These are phyloP conservation scores for Dorcus hopei DNA, from an alignment of 2,888 invertebrate species.

Conservation along the genomic window DNA sequence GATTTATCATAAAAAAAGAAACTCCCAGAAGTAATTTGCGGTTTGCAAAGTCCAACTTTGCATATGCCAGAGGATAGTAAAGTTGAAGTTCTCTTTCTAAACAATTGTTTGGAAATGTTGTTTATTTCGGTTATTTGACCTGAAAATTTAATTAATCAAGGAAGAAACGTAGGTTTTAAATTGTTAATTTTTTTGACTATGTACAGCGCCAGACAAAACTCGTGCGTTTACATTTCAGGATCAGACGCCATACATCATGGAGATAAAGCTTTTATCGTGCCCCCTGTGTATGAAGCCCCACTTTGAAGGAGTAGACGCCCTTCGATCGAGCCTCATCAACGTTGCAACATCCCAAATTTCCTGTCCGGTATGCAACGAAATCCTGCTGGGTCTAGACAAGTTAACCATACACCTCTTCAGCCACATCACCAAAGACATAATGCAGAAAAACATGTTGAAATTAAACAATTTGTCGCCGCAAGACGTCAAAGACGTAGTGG, in stretches of 20 bases:
- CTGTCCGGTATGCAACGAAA: conserved; percentile 77
- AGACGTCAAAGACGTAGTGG: neutral
- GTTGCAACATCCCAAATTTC: conserved; percentile 71
- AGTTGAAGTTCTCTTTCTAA: too few species aligned
- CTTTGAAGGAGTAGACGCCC: conserved; percentile 67
- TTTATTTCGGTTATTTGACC: too few species aligned
- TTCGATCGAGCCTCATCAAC: conserved; percentile 69
- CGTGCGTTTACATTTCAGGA: too few species aligned
- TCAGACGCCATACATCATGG: conserved; percentile 26
- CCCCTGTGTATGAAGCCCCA: conserved; percentile 74
- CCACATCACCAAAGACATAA: conserved; percentile 49
- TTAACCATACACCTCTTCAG: conserved; percentile 79
- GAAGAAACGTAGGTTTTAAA: too few species aligned
- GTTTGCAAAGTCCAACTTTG: too few species aligned
- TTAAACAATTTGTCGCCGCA: conserved; percentile 37
- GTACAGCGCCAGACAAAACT: too few species aligned
- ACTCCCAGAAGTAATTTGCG: too few species aligned
- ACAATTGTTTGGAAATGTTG: too few species aligned
- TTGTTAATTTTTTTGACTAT: too few species aligned
- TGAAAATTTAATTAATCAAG: too few species aligned
- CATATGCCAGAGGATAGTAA: too few species aligned
- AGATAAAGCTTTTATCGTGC: conserved; percentile 59
- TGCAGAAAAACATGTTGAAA: conserved; percentile 52
- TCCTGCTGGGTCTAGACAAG: conserved; percentile 74
- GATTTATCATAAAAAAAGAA: too few species aligned